phyloP scores from a whole-genome alignment of 2,113 vertebrate genomes.

The Antechinus stuartii region DNA sequence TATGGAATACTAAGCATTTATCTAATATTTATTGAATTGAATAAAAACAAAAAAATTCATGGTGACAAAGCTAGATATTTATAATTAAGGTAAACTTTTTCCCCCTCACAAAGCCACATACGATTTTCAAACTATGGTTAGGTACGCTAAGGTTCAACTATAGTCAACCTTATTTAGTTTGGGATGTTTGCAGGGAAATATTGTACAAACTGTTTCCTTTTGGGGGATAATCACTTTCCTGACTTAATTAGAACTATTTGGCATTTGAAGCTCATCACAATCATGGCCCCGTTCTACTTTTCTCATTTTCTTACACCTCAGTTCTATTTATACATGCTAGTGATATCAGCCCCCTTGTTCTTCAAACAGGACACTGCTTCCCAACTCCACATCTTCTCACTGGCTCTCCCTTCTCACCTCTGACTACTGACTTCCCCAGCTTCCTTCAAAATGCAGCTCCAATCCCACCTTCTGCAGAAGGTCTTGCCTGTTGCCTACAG shows the following conservation, averaged over 20 bases:
- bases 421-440: neutral
- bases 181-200: neutral
- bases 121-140: neutral
- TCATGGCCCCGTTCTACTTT: neutral
- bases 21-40: neutral
- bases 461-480: neutral
- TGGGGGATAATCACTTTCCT: constrained; percentile 25
- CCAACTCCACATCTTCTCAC: neutral
- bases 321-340: neutral
- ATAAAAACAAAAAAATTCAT: neutral
- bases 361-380: neutral
- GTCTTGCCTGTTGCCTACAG: neutral
- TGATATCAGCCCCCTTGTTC: neutral
- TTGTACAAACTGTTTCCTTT: constrained; percentile 40
- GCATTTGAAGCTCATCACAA: neutral
- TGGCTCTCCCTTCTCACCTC: neutral
- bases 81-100: neutral
- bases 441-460: neutral
- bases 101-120: neutral
- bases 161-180: neutral
- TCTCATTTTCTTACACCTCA: neutral
- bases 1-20: neutral
- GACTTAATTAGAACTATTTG: constrained; percentile 27
- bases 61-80: neutral
- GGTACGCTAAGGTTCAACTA: neutral